These are phyloP conservation scores for Eristalis intricaria DNA, from an alignment of 2,888 invertebrate species.

Conservation along the genomic window DNA sequence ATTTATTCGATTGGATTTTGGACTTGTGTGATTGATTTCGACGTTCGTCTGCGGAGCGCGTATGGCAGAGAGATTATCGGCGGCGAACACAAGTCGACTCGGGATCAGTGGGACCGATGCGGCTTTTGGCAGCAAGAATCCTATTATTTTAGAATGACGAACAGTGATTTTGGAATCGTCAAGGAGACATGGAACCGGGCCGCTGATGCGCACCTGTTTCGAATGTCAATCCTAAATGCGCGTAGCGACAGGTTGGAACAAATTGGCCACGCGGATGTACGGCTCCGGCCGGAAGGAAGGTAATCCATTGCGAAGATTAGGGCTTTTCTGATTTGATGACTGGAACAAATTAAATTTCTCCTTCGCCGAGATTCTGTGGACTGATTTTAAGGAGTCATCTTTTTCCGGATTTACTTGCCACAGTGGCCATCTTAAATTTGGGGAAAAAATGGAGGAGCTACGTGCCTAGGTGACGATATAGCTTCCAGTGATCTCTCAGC, in stretches of 20 bases:
- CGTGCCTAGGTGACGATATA: no score
- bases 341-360: background rate
- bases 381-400: background rate
- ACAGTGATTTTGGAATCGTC: constrained; percentile 15
- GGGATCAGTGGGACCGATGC: background rate
- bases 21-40: constrained; percentile 53
- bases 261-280: background rate
- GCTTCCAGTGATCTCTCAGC: no score
- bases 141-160: constrained; percentile 24
- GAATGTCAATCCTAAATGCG: background rate
- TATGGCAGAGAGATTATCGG: constrained; percentile 27
- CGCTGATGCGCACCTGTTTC: background rate
- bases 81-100: background rate
- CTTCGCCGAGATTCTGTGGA: background rate
- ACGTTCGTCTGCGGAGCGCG: background rate
- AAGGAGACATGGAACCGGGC: background rate
- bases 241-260: background rate
- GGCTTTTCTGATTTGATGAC: background rate
- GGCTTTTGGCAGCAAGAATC: background rate
- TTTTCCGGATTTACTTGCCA: no score
- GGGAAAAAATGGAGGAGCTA: no score
- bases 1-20: constrained; percentile 57
- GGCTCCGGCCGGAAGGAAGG: background rate
- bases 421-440: no score
- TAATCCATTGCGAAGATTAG: background rate